Percentiles rank a stretch among this genome's conserved stretches.
phyloP scores from a whole-genome alignment of 2,888 invertebrate genomes.

The Muschampia plurimacula region DNA sequence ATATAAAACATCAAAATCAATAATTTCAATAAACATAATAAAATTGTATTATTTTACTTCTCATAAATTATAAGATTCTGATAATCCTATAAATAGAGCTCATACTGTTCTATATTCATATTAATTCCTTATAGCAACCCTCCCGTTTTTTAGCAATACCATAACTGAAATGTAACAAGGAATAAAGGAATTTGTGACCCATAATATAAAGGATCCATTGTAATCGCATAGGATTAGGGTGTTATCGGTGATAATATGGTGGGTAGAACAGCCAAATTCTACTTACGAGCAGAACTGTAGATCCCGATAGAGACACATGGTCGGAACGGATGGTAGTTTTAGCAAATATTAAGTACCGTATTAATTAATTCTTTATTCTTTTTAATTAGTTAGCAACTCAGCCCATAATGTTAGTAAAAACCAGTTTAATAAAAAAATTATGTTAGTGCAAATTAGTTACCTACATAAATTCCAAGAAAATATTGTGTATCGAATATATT shows the following conservation, averaged over 20 bases:
- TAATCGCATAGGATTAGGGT: constrained; percentile 79
- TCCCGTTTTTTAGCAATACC: constrained; percentile 42
- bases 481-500: too few relatives aligned
- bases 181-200: constrained; percentile 74
- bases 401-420: too few relatives aligned
- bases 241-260: constrained; percentile 73
- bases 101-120: not conserved
- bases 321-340: too few relatives aligned
- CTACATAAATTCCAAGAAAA: too few relatives aligned
- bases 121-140: constrained; percentile 23
- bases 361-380: too few relatives aligned
- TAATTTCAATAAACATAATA: too few relatives aligned
- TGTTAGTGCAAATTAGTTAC: too few relatives aligned
- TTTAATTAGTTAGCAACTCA: too few relatives aligned
- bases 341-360: too few relatives aligned
- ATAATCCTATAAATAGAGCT: not conserved
- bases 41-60: not conserved
- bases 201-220: constrained; percentile 59
- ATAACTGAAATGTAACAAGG: constrained; percentile 62
- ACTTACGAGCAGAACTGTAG: constrained; percentile 46
- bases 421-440: too few relatives aligned
- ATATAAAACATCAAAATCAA: too few relatives aligned
- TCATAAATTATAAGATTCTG: not conserved
- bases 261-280: constrained; percentile 50
- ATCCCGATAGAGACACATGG: constrained; percentile 55